phyloP scores from a whole-genome alignment of 2,888 invertebrate species.

The Tryphoninae sp. region DNA sequence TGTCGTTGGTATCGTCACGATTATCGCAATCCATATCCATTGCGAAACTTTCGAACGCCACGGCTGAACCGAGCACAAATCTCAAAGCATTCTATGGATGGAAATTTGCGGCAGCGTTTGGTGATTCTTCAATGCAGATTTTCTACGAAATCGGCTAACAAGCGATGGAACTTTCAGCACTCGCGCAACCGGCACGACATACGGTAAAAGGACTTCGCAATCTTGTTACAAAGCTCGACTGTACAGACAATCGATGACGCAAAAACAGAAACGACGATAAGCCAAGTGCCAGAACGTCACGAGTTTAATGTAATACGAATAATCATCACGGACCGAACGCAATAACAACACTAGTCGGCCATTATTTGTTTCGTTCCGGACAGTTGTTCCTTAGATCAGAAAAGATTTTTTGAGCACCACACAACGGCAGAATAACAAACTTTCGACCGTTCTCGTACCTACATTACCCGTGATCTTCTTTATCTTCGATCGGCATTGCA shows the following conservation, averaged over 20 bases:
- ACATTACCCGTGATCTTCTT: neutral
- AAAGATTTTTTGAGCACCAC: neutral
- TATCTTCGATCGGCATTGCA: neutral
- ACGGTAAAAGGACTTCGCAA: slow-evolving; percentile 6
- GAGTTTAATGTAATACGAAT: slow-evolving; percentile 59
- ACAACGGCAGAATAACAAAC: neutral
- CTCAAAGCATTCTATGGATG: neutral
- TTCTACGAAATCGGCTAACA: slow-evolving; percentile 36
- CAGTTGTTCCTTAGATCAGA: slow-evolving; percentile 3
- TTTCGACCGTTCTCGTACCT: neutral
- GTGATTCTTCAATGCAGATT: slow-evolving; percentile 20
- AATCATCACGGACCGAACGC: slow-evolving; percentile 68
- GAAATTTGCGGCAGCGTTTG: neutral
- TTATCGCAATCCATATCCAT: slow-evolving; percentile 54
- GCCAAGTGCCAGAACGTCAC: slow-evolving; percentile 50
- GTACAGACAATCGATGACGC: slow-evolving; percentile 5
- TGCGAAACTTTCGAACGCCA: slow-evolving; percentile 37
- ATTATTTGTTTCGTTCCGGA: slow-evolving; percentile 67
- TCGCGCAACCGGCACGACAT: neutral
- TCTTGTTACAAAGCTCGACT: neutral
- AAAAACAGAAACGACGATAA: slow-evolving; percentile 42
- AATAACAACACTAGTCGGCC: slow-evolving; percentile 74
- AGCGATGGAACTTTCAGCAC: slow-evolving; percentile 16
- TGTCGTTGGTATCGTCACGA: slow-evolving; percentile 44
- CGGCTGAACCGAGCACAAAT: neutral